Percentiles rank a stretch among this genome's conserved stretches.
Evolutionary conservation across 2,113 vertebrate genomes (phyloP).

Genomic region (Rhynchopsitta pachyrhyncha): DNA sequence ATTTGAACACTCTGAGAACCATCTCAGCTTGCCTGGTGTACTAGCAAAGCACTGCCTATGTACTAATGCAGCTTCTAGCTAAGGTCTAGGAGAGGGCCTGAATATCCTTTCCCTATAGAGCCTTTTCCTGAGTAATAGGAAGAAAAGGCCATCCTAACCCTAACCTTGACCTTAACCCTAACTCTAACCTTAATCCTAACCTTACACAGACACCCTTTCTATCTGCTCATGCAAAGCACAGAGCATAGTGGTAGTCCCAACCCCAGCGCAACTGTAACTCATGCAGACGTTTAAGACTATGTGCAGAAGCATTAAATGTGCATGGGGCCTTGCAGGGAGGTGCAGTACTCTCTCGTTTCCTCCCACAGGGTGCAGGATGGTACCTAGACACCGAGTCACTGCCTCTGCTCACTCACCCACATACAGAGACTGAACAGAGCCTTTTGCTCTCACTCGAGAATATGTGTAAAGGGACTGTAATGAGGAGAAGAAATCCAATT

Average conservation of each 20-base stretch:
- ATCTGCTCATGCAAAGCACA: not conserved
- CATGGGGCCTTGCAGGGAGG: rapidly evolving
- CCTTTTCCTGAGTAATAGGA: not conserved
- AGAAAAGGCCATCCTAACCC: not conserved
- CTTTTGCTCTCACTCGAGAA: not conserved
- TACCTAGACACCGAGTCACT: not conserved
- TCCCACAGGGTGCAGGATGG: not conserved
- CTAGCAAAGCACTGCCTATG: not conserved
- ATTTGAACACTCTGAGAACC: not conserved
- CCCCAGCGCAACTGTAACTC: not conserved
- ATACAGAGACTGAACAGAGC: not conserved
- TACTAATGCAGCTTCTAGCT: not conserved
- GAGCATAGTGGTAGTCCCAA: not conserved
- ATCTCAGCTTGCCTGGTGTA: not conserved
- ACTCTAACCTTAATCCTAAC: not conserved
- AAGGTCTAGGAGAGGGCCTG: not conserved
- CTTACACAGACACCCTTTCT: not conserved
- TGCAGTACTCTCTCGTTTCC: not conserved
- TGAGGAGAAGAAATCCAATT: not conserved
- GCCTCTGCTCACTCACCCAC: not conserved
- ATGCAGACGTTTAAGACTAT: not conserved
- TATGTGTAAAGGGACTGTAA: not conserved
- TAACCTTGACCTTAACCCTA: not conserved
- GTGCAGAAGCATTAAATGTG: not conserved
- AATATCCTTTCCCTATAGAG: not conserved